Evolutionary conservation across 2,797 vertebrate genomes (phyloP), one percentile per base, ranked within the genome.

Genomic region (Crocodylus rhombifer): DNA sequence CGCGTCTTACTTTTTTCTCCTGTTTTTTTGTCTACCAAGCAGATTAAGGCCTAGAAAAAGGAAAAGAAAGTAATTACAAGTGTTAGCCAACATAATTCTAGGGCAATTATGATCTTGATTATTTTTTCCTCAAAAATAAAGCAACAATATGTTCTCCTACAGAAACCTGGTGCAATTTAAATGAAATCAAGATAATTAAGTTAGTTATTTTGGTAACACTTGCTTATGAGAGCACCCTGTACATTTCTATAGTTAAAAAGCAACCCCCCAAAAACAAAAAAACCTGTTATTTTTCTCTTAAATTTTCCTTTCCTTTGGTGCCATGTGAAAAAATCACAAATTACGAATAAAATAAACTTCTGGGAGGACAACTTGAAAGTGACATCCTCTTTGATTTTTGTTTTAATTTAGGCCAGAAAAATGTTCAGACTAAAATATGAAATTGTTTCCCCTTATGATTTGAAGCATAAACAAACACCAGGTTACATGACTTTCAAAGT

Each of bases 1-100:
- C 99, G 98, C 88, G 98, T 99, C 98, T 99, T 99, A 95, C 99
- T 99, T 97, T 99, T 99, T 92, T 99, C 99, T 91, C 99, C 99
- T 28, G 99, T 97, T 98, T 99, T 99, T 97, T 99, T 99, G 98
- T 99, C 99, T 98, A 99, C 99, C 98, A 99, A 98, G 98, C 99
- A 99, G 97, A 99, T 99, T 98, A 99, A 99, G 98, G 99, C 99
- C 99, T 99, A 94, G 51, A 87, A 76, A 65, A 65, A 6, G 42
- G 42, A 51, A 51, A 51, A 51, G 42, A 51, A 51, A 77, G 82
- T 63, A 55, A 26, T 16, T 25, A 28, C 6, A 33, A 42, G 12
- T 73, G 36, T 26, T 51, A 56, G 55, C 74, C 84, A 89, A 71
- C n/a, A 67, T 14, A 71, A 13, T 42, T 69, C 12, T 36, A 12